Evolutionary conservation across 2,113 vertebrate genomes (phyloP).

Genomic region (Callaeas wilsoni): DNA sequence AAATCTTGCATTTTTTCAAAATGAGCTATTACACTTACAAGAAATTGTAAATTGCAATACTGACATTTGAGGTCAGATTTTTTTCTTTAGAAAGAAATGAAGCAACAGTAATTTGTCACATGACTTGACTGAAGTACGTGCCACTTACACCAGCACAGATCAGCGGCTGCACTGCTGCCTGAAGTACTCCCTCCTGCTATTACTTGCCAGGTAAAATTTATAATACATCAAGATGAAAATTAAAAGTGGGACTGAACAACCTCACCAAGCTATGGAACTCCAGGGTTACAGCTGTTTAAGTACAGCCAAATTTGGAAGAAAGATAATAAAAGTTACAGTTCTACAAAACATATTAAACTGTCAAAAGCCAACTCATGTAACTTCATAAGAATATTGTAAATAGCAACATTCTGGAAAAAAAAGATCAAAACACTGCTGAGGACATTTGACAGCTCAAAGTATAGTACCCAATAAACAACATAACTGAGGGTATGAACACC

Average conservation of each 20-base stretch:
- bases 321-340: not conserved
- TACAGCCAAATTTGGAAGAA: not conserved
- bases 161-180: not conserved
- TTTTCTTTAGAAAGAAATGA: constrained; percentile 18
- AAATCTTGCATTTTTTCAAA: constrained; percentile 14
- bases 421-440: not conserved
- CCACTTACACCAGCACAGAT: not conserved
- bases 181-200: not conserved
- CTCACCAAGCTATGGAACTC: not conserved
- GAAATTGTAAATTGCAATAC: not conserved
- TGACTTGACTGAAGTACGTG: not conserved
- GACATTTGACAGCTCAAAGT: not conserved
- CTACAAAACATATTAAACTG: not conserved
- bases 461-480: not conserved
- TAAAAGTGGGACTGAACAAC: not conserved
- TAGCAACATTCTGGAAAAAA: not conserved
- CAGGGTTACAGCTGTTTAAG: not conserved
- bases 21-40: not conserved
- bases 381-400: not conserved
- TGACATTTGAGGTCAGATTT: not conserved
- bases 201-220: not conserved
- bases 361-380: not conserved
- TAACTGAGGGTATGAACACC: not conserved
- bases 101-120: constrained; percentile 14
- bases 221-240: not conserved